Percentiles rank a stretch among this genome's conserved stretches.
These are phyloP conservation scores for Beroe forskalii DNA, from an alignment of 37 sponge, comb jelly and placozoan genomes.

Conservation along the genomic window DNA sequence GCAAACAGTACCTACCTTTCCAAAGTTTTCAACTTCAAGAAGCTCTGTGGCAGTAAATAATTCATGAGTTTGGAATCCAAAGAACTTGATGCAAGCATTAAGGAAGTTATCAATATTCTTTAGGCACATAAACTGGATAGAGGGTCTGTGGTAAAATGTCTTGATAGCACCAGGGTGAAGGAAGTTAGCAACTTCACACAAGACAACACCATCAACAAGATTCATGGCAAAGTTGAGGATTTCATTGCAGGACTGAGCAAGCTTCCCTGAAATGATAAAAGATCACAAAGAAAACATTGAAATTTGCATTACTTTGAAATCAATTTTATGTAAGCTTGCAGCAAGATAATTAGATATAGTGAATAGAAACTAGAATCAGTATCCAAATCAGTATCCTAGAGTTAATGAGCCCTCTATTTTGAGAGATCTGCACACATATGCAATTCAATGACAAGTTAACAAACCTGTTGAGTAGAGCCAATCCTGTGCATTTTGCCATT, in stretches of 20 bases:
- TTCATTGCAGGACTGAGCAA: background rate
- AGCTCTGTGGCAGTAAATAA: slow-evolving; percentile 58
- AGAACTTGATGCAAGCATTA: slow-evolving; percentile 52
- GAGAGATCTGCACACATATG: too few relatives aligned
- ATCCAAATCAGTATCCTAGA: too few relatives aligned
- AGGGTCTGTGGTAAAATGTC: background rate
- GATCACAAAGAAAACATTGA: too few relatives aligned
- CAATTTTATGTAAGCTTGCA: too few relatives aligned
- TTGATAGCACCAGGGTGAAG: slow-evolving; percentile 51
- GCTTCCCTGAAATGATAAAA: slow-evolving; percentile 38
- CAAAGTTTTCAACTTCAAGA: slow-evolving; percentile 58
- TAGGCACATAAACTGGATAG: slow-evolving; percentile 38
- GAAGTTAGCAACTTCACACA: slow-evolving; percentile 60
- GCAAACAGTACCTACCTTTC: too few relatives aligned
- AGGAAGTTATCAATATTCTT: slow-evolving; percentile 39
- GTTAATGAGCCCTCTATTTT: too few relatives aligned
- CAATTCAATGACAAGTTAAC: too few relatives aligned
- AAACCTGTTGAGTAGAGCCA: slow-evolving; percentile 63
- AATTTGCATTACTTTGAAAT: too few relatives aligned
- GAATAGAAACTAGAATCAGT: too few relatives aligned
- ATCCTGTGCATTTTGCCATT: slow-evolving; percentile 49
- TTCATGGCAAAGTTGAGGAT: slow-evolving; percentile 26
- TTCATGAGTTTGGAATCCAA: slow-evolving; percentile 56
- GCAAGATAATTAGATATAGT: too few relatives aligned
- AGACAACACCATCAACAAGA: slow-evolving; percentile 35